Evolutionary conservation across 2,888 invertebrate genomes (phyloP).

Genomic region (Lasioglossum leucozonium): DNA sequence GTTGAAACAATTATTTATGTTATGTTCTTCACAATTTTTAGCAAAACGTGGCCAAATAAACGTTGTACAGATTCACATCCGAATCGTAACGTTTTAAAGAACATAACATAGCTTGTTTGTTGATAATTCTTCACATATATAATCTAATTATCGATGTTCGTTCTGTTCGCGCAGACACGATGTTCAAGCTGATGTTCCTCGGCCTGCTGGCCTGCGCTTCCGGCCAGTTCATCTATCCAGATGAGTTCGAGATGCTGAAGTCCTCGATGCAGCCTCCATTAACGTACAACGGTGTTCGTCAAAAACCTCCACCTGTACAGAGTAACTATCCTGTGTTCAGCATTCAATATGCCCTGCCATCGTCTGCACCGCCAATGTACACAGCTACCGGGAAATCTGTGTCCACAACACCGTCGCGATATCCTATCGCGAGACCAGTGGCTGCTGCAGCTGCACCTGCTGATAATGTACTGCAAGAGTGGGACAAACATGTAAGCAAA

Average conservation of each 20-base stretch:
- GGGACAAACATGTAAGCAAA: constrained; percentile 54
- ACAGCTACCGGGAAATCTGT: neutral
- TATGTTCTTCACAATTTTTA: no score
- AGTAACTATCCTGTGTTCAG: no score
- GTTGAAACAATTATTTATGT: no score
- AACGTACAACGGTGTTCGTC: neutral
- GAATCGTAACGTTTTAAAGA: no score
- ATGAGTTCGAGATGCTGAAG: constrained; percentile 55
- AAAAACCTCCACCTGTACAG: neutral
- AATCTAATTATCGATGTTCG: no score
- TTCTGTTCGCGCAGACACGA: constrained; percentile 1
- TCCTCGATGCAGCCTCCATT: constrained; percentile 13
- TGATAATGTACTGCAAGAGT: constrained; percentile 27
- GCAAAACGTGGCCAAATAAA: no score
- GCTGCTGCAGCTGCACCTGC: neutral
- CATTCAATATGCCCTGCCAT: no score
- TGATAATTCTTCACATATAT: no score
- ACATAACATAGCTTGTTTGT: no score
- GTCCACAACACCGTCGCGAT: neutral
- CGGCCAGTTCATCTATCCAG: constrained; percentile 72
- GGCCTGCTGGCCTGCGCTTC: constrained; percentile 49
- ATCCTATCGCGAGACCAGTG: no score
- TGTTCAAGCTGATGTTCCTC: constrained; percentile 21
- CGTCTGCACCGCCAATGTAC: no score
- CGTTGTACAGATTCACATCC: no score